phyloP scores from a whole-genome alignment of 1,140 invertebrate genomes.

The Drepana arcuata region DNA sequence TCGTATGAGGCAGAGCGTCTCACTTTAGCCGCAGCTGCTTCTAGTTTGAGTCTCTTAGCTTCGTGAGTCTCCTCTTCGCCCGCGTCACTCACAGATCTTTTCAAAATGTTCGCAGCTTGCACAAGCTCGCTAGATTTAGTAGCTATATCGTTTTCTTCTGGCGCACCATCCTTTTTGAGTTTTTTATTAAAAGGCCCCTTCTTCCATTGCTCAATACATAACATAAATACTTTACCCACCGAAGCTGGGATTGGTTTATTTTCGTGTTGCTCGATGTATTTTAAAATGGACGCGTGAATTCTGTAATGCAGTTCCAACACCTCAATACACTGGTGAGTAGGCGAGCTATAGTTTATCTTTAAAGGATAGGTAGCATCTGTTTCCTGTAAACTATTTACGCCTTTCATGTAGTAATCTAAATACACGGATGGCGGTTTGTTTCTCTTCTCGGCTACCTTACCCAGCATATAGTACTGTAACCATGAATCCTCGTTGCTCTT shows the following conservation, averaged over 20 bases:
- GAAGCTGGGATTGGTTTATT: slow-evolving; percentile 61
- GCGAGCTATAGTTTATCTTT: slow-evolving; percentile 88
- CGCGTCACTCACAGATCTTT: slow-evolving; percentile 55
- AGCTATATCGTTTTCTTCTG: slow-evolving; percentile 17
- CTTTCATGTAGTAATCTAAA: slow-evolving; percentile 84
- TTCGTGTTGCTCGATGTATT: slow-evolving; percentile 83
- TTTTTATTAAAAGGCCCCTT: slow-evolving; percentile 56
- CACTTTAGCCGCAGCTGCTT: slow-evolving; percentile 61
- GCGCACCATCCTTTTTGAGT: slow-evolving; percentile 37
- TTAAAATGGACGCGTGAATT: slow-evolving; percentile 88
- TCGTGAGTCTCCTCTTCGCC: slow-evolving; percentile 56
- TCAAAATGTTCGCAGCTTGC: slow-evolving; percentile 56
- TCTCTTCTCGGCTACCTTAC: slow-evolving; percentile 91
- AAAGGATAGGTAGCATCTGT: slow-evolving; percentile 88
- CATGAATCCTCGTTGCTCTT: slow-evolving; percentile 84
- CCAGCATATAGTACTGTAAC: slow-evolving; percentile 94
- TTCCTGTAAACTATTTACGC: slow-evolving; percentile 82
- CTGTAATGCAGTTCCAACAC: slow-evolving; percentile 89
- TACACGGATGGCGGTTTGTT: slow-evolving; percentile 81
- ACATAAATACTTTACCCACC: slow-evolving; percentile 57
- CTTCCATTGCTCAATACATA: slow-evolving; percentile 56
- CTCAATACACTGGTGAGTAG: slow-evolving; percentile 89
- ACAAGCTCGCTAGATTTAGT: slow-evolving; percentile 32
- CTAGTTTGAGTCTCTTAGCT: slow-evolving; percentile 49
- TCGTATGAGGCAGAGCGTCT: slow-evolving; percentile 58